phyloP scores from a whole-genome alignment of 2,888 invertebrate genomes.

The Trissolcus japonicus region DNA sequence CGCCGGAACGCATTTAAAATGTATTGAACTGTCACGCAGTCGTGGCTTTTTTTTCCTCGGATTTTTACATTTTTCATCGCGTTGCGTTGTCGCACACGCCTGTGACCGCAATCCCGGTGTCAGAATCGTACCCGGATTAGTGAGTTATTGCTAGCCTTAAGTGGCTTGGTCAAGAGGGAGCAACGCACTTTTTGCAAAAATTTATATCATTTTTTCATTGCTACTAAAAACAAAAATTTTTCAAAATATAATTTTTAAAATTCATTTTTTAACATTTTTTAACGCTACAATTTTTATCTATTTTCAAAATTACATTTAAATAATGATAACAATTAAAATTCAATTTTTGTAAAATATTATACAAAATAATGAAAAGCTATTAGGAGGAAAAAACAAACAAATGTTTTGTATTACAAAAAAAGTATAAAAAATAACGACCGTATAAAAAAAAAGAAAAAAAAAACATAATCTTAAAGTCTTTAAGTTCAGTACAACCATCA shows the following conservation, averaged over 20 bases:
- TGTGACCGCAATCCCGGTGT: conserved; percentile 55
- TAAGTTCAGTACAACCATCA: conserved; percentile 54
- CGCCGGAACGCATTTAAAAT: conserved; percentile 76
- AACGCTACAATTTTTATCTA: too few species aligned
- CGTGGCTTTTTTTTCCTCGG: conserved; percentile 66
- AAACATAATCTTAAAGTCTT: not conserved
- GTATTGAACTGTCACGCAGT: conserved; percentile 75
- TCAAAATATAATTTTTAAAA: too few species aligned
- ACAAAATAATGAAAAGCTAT: too few species aligned
- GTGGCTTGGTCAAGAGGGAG: conserved; percentile 62
- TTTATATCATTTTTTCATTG: not conserved
- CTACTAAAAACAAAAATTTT: not conserved
- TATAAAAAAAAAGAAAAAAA: too few species aligned
- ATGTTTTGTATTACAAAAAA: not conserved
- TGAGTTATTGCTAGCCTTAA: conserved; percentile 62
- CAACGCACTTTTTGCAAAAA: not conserved
- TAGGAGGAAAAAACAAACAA: too few species aligned
- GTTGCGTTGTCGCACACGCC: conserved; percentile 38
- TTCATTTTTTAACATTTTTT: too few species aligned
- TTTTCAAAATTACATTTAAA: too few species aligned
- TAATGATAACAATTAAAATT: too few species aligned
- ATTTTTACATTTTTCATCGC: conserved; percentile 76
- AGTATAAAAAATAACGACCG: not conserved
- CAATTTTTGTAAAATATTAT: too few species aligned
- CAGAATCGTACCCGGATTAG: conserved; percentile 66